Percentiles rank a stretch among this genome's conserved stretches.
Conservation (phyloP, 2,888 invertebrate genomes). For the Gibbula magus region DNA sequence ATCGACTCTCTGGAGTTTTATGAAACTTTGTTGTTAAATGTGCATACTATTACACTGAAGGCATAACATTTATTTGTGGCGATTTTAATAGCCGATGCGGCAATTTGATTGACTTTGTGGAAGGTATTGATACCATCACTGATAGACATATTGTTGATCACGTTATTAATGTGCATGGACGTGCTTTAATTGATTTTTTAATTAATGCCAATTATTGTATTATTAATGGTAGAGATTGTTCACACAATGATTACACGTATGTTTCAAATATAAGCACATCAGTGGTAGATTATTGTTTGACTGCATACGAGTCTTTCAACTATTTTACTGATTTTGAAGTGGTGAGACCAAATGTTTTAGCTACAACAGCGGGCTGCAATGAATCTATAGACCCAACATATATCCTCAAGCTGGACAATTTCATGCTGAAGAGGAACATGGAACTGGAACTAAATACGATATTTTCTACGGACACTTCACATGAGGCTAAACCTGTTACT, state of each 20-base stretch:
- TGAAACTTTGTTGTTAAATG: no score
- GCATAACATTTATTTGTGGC: no score
- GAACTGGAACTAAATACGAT: background rate
- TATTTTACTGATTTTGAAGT: background rate
- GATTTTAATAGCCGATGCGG: no score
- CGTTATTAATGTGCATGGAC: no score
- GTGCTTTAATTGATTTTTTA: no score
- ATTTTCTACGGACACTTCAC: background rate
- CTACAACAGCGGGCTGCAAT: background rate
- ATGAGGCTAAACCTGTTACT: background rate
- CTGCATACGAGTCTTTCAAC: background rate
- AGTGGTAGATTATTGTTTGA: background rate
- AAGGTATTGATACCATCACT: no score
- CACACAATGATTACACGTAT: background rate
- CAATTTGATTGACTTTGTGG: no score
- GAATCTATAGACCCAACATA: background rate
- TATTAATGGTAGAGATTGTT: no score
- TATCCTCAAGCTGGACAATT: background rate
- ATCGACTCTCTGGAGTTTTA: no score
- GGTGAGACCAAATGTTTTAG: constrained; percentile 1
- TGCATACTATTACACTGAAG: no score
- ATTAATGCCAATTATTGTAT: no score
- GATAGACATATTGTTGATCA: no score
- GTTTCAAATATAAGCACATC: background rate
- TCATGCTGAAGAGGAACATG: background rate